Conservation (phyloP, 2,797 vertebrate species). For the Channallabes apus region DNA sequence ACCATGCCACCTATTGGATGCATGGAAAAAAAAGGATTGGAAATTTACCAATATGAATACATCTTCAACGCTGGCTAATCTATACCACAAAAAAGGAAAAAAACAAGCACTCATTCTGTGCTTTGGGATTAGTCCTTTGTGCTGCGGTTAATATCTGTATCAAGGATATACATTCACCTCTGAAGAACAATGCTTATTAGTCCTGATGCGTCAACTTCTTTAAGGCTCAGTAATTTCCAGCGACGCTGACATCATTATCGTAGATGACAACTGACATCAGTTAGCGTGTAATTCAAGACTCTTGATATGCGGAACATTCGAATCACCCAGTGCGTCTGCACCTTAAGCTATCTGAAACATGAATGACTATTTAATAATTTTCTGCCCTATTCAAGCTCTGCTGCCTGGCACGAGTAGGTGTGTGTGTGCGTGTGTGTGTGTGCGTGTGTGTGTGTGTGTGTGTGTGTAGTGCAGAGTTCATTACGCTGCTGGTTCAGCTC, state of each 20-base stretch:
- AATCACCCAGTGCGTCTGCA: constrained; percentile 36
- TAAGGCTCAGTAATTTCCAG: constrained; percentile 30
- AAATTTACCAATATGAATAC: background rate
- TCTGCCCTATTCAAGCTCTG: constrained; percentile 55
- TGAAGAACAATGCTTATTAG: constrained; percentile 48
- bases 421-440: constrained; percentile 30
- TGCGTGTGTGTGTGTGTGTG: too few species aligned
- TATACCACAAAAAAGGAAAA: background rate
- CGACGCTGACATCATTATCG: constrained; percentile 38
- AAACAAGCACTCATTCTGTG: background rate
- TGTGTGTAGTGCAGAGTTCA: constrained; percentile 48
- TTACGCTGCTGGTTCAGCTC: constrained; percentile 56
- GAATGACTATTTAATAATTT: constrained; percentile 60
- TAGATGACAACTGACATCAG: constrained; percentile 35
- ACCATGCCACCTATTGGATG: background rate
- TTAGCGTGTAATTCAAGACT: constrained; percentile 37
- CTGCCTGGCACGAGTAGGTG: constrained; percentile 33
- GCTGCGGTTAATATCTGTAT: constrained; percentile 30
- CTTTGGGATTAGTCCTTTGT: constrained; percentile 2
- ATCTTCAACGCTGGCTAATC: background rate
- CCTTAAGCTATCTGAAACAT: constrained; percentile 45
- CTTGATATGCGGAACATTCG: constrained; percentile 45
- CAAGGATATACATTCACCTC: constrained; percentile 29
- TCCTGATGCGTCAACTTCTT: constrained; percentile 39
- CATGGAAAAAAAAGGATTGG: background rate